phyloP scores from a whole-genome alignment of 2,797 vertebrate genomes.

The Hozukius guyotensis region DNA sequence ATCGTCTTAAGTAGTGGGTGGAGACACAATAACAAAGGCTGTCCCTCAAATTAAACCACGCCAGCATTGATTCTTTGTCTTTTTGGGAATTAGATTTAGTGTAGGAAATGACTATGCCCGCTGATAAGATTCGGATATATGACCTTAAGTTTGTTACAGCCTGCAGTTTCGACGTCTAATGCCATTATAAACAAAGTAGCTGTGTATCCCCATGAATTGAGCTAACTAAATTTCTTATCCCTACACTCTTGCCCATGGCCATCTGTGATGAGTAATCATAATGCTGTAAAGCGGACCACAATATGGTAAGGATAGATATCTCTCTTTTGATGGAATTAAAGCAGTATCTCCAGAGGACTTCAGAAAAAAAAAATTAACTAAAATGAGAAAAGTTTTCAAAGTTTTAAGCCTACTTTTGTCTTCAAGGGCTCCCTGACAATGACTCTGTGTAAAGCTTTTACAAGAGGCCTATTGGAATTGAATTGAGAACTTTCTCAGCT shows the following conservation, averaged over 20 bases:
- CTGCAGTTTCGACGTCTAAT: constrained; percentile 56
- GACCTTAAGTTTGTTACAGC: constrained; percentile 55
- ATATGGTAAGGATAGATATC: constrained; percentile 57
- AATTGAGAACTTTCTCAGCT: constrained; percentile 46
- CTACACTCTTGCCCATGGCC: constrained; percentile 54
- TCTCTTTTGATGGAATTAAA: constrained; percentile 64
- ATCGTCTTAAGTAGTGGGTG: constrained; percentile 29
- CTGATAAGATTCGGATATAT: constrained; percentile 59
- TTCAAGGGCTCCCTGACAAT: constrained; percentile 45
- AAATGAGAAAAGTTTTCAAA: constrained; percentile 61
- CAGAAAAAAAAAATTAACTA: not conserved
- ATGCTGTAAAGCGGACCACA: constrained; percentile 48
- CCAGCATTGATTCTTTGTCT: constrained; percentile 18
- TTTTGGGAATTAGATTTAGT: constrained; percentile 59
- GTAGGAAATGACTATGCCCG: constrained; percentile 48
- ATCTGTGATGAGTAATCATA: constrained; percentile 69
- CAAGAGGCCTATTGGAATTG: constrained; percentile 32
- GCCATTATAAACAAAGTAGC: constrained; percentile 60
- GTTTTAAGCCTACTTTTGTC: constrained; percentile 51
- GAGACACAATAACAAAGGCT: constrained; percentile 30
- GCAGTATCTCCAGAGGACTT: constrained; percentile 45
- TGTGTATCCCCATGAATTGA: constrained; percentile 56
- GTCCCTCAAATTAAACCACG: constrained; percentile 17
- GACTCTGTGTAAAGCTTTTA: constrained; percentile 31
- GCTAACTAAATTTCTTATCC: constrained; percentile 67